phyloP scores from a whole-genome alignment of 2,888 invertebrate species.

The Drosophila seclusa region DNA sequence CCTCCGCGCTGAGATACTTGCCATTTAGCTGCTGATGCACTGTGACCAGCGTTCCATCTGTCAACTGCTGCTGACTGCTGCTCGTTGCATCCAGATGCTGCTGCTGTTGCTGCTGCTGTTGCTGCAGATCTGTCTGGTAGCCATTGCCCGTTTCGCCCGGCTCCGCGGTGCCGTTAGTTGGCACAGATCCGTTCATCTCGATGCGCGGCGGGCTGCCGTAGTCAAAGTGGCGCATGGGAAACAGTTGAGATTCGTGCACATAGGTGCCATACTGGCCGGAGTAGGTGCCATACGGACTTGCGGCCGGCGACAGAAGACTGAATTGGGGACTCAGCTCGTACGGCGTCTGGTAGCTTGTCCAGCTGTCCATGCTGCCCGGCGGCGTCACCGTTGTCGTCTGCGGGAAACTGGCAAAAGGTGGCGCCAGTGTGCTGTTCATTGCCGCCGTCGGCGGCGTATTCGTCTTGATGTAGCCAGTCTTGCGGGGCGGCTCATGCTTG shows the following conservation, averaged over 20 bases:
- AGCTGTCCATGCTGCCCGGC: constrained; percentile 90
- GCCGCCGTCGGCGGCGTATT: constrained; percentile 88
- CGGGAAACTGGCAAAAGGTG: constrained; percentile 88
- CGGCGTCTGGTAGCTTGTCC: constrained; percentile 90
- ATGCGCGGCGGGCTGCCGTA: constrained; percentile 85
- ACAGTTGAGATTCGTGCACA: constrained; percentile 90
- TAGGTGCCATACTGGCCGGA: constrained; percentile 89
- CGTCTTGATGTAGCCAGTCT: constrained; percentile 92
- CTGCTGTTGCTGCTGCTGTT: constrained; percentile 10
- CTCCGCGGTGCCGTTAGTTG: constrained; percentile 85
- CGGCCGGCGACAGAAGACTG: constrained; percentile 89
- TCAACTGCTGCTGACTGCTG: constrained; percentile 39
- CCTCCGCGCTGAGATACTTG: constrained; percentile 83
- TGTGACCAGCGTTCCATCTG: constrained; percentile 62
- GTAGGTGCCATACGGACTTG: constrained; percentile 88
- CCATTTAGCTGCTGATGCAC: constrained; percentile 80
- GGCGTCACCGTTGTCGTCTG: constrained; percentile 87
- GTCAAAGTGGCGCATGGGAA: constrained; percentile 87
- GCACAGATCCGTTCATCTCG: constrained; percentile 77
- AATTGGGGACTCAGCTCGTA: constrained; percentile 92
- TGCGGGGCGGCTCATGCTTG: constrained; percentile 96
- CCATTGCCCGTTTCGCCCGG: constrained; percentile 84
- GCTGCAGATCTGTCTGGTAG: constrained; percentile 72
- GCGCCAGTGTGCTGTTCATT: constrained; percentile 82
- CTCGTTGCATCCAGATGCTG: constrained; percentile 40